phyloP scores from a whole-genome alignment of 2,797 vertebrate species.

The Mormyrops attenuatus region DNA sequence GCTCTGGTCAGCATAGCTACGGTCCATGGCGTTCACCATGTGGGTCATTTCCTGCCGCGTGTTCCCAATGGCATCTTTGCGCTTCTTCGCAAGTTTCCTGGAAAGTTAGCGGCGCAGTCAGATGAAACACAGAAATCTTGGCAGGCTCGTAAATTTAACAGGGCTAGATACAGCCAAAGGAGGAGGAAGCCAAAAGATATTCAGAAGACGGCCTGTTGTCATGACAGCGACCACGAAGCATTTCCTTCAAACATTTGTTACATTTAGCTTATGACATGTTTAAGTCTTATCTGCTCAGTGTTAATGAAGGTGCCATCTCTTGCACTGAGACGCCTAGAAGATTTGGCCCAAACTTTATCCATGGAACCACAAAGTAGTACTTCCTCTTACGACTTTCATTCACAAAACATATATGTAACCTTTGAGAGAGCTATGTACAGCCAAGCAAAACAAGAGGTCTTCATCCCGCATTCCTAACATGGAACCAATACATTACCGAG shows the following conservation, averaged over 20 bases:
- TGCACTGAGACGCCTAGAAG: not conserved
- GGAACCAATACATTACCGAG: not conserved
- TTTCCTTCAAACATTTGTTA: not conserved
- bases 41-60: constrained; percentile 97
- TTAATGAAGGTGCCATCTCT: not conserved
- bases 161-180: not conserved
- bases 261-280: not conserved
- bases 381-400: not conserved
- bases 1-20: constrained; percentile 95
- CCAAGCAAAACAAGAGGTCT: not conserved
- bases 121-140: not conserved
- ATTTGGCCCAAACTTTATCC: not conserved
- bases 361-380: not conserved
- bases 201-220: constrained; percentile 14
- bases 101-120: constrained; percentile 9
- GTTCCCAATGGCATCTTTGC: constrained; percentile 91
- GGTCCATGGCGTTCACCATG: constrained; percentile 98
- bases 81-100: constrained; percentile 98
- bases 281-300: not conserved
- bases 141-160: not conserved
- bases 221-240: not conserved
- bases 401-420: not conserved
- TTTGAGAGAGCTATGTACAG: not conserved
- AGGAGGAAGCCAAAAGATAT: constrained; percentile 5
- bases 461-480: constrained; percentile 15